Evolutionary conservation across 2,888 invertebrate genomes (phyloP), one percentile per base, ranked within the genome.

Genomic region (Gerris lacustris): DNA sequence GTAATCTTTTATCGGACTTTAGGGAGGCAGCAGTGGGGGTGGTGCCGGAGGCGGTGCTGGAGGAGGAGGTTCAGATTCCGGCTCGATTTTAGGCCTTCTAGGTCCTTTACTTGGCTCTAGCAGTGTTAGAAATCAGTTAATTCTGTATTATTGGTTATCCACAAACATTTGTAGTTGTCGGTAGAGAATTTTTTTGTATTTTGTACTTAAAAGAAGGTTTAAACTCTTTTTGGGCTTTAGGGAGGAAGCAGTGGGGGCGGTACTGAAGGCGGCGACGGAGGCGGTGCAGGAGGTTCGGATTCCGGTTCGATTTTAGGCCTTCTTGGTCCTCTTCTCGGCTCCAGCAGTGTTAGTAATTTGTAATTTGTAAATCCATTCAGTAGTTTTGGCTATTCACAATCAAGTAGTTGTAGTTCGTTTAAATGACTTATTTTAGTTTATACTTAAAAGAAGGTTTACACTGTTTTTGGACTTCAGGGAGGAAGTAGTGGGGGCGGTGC

Each of bases 241-340:
- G 31, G 31, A 18, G 15, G 55, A 55, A 55, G 55, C 55, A 15
- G 9, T 55, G 55, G 55, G 9, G 55, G 9, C 11, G 55, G 15
- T 11, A 5, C 55, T 44, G 70, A 70, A n/a, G 68, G 47, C 9
- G 11, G 55, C 5, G 55, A 55, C 55, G 55, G 15, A 15, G 63
- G 67, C 15, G 68, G 45, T 31, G 72, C 63, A 31, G 73, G 67
- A 44, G 72, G 69, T 31, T 73, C 74, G 5, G 73, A 72, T 66
- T 75, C 74, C 31, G 74, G 74, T 17, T 70, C 74, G 45, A 73
- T 75, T 64, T 69, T 75, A 9, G 71, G 70, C 18, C 70, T 75
- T 9, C 45, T 75, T n/a, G 72, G 72, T 47, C 73, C 74, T 7
- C 68, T 75, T 6, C 68, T 75, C 17, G 74, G 73, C 64, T 67